Evolutionary conservation across 2,888 invertebrate species (phyloP).

Genomic region (Alloplasta piceator): DNA sequence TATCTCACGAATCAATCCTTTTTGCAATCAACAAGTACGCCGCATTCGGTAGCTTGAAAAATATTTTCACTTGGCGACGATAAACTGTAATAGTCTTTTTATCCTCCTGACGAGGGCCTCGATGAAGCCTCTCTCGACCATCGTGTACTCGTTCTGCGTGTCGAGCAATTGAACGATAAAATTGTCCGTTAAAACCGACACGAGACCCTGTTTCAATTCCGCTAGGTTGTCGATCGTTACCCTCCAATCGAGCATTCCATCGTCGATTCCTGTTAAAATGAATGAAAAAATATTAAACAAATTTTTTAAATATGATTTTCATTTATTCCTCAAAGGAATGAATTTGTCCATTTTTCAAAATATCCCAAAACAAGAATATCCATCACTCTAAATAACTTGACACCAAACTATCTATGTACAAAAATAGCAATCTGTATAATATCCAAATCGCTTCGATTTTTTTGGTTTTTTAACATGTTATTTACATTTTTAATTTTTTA

Average conservation of each 20-base stretch:
- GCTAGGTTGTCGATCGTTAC: slow-evolving; percentile 87
- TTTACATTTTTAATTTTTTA: too few relatives aligned
- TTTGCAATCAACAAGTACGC: too few relatives aligned
- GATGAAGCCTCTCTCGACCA: slow-evolving; percentile 88
- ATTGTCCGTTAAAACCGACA: slow-evolving; percentile 90
- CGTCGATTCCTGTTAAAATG: slow-evolving; percentile 73
- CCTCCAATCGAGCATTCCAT: slow-evolving; percentile 83
- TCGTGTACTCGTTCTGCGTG: slow-evolving; percentile 88
- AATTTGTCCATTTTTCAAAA: too few relatives aligned
- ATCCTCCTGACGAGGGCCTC: slow-evolving; percentile 91
- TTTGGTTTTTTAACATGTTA: too few relatives aligned
- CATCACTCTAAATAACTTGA: too few relatives aligned
- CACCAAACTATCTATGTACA: too few relatives aligned
- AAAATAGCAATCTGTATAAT: too few relatives aligned
- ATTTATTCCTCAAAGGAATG: too few relatives aligned
- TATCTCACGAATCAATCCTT: too few relatives aligned
- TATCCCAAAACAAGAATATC: too few relatives aligned
- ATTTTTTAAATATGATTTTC: too few relatives aligned
- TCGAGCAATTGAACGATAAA: slow-evolving; percentile 90
- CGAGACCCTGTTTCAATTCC: slow-evolving; percentile 89
- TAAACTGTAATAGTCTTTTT: slow-evolving; percentile 92
- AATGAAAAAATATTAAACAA: slow-evolving; percentile 13
- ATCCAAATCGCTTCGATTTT: too few relatives aligned
- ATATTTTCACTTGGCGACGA: slow-evolving; percentile 84
- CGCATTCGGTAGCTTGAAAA: neutral